Evolutionary conservation across 1,140 invertebrate genomes (phyloP), one percentile per base, ranked within the genome.

Genomic region (Heterodera carotae): DNA sequence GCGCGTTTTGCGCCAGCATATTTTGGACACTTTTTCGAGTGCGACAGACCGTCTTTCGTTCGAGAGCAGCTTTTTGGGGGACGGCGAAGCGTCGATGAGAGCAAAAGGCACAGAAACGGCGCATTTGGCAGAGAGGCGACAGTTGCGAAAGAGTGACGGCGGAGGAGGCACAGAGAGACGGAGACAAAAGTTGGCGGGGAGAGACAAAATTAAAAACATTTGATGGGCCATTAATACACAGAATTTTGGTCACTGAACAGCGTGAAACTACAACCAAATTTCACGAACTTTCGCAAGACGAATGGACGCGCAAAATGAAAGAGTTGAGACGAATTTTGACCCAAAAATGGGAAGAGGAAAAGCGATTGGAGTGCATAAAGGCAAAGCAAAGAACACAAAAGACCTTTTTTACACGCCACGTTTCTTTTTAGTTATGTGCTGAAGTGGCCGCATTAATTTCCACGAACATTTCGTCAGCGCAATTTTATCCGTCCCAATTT

Each of bases 401-500:
- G n/a, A n/a, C n/a, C n/a, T n/a, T n/a, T n/a, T n/a, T n/a, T n/a
- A n/a, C n/a, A n/a, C n/a, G n/a, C n/a, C n/a, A n/a, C n/a, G n/a
- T n/a, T n/a, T n/a, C n/a, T n/a, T n/a, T n/a, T n/a, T n/a, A n/a
- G n/a, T n/a, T n/a, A n/a, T 80, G 81, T 62, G 59, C 66, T n/a
- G 82, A 82, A 76, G 68, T 83, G 25, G 93, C 94, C 29, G 97
- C 97, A 90, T 89, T 97, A 81, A 89, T 98, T 33, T 92, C 93
- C 7, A 53, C 94, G 96, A 87, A 93, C 93, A 27, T 92, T 91
- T 79, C 48, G n/a, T 94, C 93, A 0, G 92, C 96, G 83, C 92
- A 93, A 83, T 98, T 98, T 89, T 98, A 98, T 91, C 96, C 96
- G 0, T 96, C 94, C 89, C 97, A 98, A 91, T 98, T 96, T 91